A percentile compares a stretch with the other conserved stretches of the same genome.
These are phyloP conservation scores for Caenorhabditis remanei DNA, from an alignment of 1,140 invertebrate genomes.

Conservation along the genomic window DNA sequence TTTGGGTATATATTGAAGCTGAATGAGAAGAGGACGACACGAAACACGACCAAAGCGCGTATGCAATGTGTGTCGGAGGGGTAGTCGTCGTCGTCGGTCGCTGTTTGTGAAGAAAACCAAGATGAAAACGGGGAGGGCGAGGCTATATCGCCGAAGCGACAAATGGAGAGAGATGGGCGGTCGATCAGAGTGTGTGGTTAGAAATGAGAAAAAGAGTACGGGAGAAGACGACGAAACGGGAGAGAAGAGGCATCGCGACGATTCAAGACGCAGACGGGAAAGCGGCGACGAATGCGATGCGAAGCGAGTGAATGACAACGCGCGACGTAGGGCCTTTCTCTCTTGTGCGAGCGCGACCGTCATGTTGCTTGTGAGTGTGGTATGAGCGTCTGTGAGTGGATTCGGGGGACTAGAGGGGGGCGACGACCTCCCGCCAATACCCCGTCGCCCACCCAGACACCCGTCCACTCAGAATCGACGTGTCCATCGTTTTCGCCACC, in stretches of 20 bases:
- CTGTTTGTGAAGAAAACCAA: conserved; percentile 39
- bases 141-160: conserved; percentile 48
- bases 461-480: conserved; percentile 46
- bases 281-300: conserved; percentile 16
- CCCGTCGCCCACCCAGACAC: conserved; percentile 42
- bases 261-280: neutral
- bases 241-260: neutral
- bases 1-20: conserved; percentile 32
- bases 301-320: conserved; percentile 52
- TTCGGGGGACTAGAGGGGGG: conserved; percentile 32
- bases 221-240: neutral
- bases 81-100: conserved; percentile 36
- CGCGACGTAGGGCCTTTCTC: conserved; percentile 51
- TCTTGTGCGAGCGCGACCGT: conserved; percentile 48
- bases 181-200: neutral
- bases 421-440: conserved; percentile 53
- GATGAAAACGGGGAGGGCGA: conserved; percentile 48
- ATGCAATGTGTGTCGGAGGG: conserved; percentile 31
- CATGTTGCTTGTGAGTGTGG: conserved; percentile 56
- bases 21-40: conserved; percentile 36
- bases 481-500: conserved; percentile 46
- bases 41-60: conserved; percentile 51
- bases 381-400: conserved; percentile 51
- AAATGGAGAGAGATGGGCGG: neutral
- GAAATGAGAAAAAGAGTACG: neutral